phyloP scores from a whole-genome alignment of 2,113 vertebrate genomes.

The Melierax canorus region DNA sequence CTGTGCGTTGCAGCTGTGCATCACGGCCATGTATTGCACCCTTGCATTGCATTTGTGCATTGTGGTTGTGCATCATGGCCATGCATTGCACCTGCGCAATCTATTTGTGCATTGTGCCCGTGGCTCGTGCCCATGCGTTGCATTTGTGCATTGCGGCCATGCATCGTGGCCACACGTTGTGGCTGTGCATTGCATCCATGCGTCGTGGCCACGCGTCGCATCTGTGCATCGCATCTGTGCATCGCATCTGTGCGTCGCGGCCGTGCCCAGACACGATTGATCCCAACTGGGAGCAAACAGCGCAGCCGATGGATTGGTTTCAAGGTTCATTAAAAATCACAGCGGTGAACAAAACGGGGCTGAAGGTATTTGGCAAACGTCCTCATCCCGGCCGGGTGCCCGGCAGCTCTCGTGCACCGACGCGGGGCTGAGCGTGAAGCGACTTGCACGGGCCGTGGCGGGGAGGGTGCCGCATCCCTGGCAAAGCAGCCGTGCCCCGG shows the following conservation, averaged over 20 bases:
- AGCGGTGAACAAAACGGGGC: fast-evolving
- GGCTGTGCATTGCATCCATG: not conserved
- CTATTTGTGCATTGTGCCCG: fast-evolving
- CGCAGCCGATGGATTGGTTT: fast-evolving
- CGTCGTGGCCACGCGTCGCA: too few species aligned
- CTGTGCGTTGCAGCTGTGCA: fast-evolving
- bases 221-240: not conserved
- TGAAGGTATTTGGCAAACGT: not conserved
- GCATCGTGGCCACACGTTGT: too few species aligned
- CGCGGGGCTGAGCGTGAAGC: not conserved
- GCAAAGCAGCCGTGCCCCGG: not conserved
- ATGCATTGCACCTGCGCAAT: too few species aligned
- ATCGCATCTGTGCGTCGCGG: fast-evolving
- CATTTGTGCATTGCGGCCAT: fast-evolving
- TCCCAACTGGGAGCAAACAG: not conserved
- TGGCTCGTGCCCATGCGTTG: too few species aligned
- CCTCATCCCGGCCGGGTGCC: not conserved
- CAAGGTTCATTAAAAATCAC: not conserved
- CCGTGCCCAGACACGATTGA: fast-evolving
- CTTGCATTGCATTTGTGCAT: fast-evolving
- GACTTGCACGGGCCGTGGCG: fast-evolving
- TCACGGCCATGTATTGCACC: fast-evolving
- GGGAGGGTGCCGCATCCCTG: fast-evolving
- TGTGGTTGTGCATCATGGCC: fast-evolving
- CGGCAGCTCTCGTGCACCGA: not conserved